Conservation (phyloP, 92 coral and sea anemone species). For the Actinernus sp. region DNA sequence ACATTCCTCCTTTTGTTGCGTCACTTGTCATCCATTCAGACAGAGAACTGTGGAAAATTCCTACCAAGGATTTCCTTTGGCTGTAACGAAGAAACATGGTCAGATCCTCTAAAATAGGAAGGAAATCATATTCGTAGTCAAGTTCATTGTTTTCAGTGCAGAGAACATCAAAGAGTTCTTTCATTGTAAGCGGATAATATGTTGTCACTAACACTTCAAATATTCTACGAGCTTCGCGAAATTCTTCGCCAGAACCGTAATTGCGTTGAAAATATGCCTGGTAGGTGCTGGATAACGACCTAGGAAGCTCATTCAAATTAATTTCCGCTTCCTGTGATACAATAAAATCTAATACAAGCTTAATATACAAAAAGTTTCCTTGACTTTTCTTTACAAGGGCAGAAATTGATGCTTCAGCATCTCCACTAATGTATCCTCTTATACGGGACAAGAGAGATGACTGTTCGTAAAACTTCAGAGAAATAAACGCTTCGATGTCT, state of each 20-base stretch:
- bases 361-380: conserved; percentile 77
- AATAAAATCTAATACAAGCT: conserved; percentile 51
- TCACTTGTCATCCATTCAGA: conserved; percentile 71
- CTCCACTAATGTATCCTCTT: conserved; percentile 1
- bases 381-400: conserved; percentile 63
- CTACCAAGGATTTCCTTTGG: conserved; percentile 32
- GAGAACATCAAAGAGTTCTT: conserved; percentile 41
- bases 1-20: conserved; percentile 39
- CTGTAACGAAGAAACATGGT: conserved; percentile 50
- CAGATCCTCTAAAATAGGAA: conserved; percentile 30
- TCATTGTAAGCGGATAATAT: conserved; percentile 31
- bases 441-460: conserved; percentile 1
- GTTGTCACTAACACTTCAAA: conserved; percentile 76
- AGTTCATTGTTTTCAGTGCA: conserved; percentile 9
- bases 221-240: conserved; percentile 38
- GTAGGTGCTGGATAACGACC: conserved; percentile 63
- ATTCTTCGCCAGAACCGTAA: conserved; percentile 37
- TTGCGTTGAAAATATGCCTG: conserved; percentile 58
- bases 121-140: conserved; percentile 57
- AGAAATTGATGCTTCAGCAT: conserved; percentile 4
- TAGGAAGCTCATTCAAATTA: conserved; percentile 29
- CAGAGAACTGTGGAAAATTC: conserved; percentile 68
- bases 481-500: conserved; percentile 63
- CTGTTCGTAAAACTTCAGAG: conserved; percentile 1
- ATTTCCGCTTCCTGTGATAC: too few relatives aligned